Evolutionary conservation across 53 echinoderm and acorn worm genomes (phyloP), one percentile per base, ranked within the genome.

Genomic region (Luidia sarsii): DNA sequence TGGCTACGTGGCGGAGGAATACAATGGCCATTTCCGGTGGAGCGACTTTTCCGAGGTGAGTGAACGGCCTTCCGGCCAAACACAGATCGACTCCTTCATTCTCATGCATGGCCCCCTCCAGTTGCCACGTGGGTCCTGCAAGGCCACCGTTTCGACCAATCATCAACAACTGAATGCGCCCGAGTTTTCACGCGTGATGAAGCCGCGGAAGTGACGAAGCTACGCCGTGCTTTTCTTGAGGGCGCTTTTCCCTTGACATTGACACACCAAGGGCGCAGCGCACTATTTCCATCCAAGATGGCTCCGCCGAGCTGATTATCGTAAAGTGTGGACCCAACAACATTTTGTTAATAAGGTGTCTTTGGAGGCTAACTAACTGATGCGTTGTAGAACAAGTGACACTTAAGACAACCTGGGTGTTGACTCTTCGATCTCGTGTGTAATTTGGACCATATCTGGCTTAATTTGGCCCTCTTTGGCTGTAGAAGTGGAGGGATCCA

Each of bases 41-140:
- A 62, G 63, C 16, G 63, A 62, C 35, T 62, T 62, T 35, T 62
- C 63, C 33, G 63, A 62, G 34, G 63, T 62, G 35, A 32, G 63
- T 9, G n/a, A n/a, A n/a, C n/a, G n/a, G n/a, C n/a, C 15, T 15
- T 46, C 46, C 15, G 8, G 8, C 15, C 15, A 46, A 46, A 46
- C 46, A 8, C 46, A 8, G 8, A 46, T 8, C 15, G 15, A 8
- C 8, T 46, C 46, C 8, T 46, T 46, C 15, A 15, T 46, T 9
- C 8, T 46, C 15, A 46, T 15, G 8, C 46, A 46, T 9, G 15
- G 15, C 8, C 8, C 8, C 15, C 8, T 46, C 15, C 8, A 46
- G 8, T 46, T n/a, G n/a, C 8, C 46, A 46, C 15, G 8, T 8
- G 46, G 8, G 46, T 46, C 8, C 8, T 9, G 15, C 8, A 46